Evolutionary conservation across 2,888 invertebrate species (phyloP).

Genomic region (Frankliniella intonsa): DNA sequence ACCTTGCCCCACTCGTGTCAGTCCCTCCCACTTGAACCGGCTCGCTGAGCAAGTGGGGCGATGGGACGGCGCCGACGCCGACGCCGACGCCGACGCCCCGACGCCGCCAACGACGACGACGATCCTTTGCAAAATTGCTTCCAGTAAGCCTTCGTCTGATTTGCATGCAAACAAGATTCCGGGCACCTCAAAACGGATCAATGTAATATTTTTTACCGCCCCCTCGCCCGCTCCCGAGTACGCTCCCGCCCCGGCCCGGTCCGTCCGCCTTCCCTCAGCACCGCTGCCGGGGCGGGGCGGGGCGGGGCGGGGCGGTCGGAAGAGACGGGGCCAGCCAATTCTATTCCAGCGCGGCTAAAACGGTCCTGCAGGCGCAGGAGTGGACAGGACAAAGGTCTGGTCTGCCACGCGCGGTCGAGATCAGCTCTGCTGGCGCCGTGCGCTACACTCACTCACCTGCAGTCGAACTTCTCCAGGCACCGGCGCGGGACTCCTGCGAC

Average conservation of each 20-base stretch:
- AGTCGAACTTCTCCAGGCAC: too few species aligned
- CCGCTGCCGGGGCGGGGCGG: too few species aligned
- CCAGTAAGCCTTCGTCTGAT: conserved; percentile 7
- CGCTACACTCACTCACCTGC: too few species aligned
- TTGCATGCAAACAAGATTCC: conserved; percentile 25
- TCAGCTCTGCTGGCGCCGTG: too few species aligned
- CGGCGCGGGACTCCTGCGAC: too few species aligned
- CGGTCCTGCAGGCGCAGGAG: too few species aligned
- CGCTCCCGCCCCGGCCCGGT: not conserved
- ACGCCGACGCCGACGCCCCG: not conserved
- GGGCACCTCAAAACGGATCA: conserved; percentile 16
- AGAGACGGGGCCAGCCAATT: too few species aligned
- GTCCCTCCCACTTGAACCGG: not conserved
- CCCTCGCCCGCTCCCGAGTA: not conserved
- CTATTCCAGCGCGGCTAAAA: too few species aligned
- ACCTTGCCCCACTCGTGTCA: not conserved
- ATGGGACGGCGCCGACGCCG: not conserved
- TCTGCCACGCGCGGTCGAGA: too few species aligned
- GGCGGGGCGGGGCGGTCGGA: too few species aligned
- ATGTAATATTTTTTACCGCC: conserved; percentile 18
- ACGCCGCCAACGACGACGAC: not conserved
- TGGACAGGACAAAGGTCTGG: too few species aligned
- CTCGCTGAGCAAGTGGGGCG: not conserved
- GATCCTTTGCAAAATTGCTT: conserved; percentile 26
- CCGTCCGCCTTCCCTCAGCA: not conserved